These are phyloP conservation scores for Bacillus rossius DNA, from an alignment of 1,140 invertebrate genomes.

Conservation along the genomic window DNA sequence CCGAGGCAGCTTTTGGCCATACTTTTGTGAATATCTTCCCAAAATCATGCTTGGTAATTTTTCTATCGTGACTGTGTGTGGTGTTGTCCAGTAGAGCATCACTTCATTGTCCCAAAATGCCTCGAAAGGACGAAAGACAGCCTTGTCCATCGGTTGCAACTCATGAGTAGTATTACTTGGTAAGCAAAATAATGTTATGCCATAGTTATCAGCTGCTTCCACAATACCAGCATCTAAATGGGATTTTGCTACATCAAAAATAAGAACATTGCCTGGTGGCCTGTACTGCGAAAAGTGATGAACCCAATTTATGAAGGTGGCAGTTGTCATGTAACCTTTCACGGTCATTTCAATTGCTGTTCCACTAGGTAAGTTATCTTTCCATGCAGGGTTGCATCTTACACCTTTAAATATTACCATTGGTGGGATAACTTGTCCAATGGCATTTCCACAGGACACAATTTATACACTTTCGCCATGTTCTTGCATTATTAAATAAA, in stretches of 20 bases:
- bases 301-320: conserved; percentile 33
- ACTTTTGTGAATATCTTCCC: conserved; percentile 33
- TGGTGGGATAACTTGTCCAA: conserved; percentile 32
- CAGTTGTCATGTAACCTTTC: conserved; percentile 39
- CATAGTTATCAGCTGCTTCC: conserved; percentile 31
- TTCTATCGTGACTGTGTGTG: conserved; percentile 15
- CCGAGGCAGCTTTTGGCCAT: conserved; percentile 30
- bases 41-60: conserved; percentile 30
- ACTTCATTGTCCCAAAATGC: conserved; percentile 36
- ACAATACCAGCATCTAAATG: conserved; percentile 32
- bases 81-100: conserved; percentile 16
- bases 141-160: conserved; percentile 39
- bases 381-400: conserved; percentile 30
- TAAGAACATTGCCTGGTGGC: conserved; percentile 25
- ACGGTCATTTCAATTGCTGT: conserved; percentile 30
- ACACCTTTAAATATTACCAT: conserved; percentile 37
- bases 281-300: conserved; percentile 35
- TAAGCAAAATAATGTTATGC: conserved; percentile 36
- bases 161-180: conserved; percentile 39
- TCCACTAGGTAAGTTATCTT: conserved; percentile 32
- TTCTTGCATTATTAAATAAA: conserved; percentile 36
- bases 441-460: conserved; percentile 36
- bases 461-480: conserved; percentile 40
- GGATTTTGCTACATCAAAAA: conserved; percentile 37
- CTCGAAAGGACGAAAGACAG: conserved; percentile 34